These are phyloP conservation scores for Glandiceps talaboti DNA, from an alignment of 53 echinoderm and acorn worm genomes.

Conservation along the genomic window DNA sequence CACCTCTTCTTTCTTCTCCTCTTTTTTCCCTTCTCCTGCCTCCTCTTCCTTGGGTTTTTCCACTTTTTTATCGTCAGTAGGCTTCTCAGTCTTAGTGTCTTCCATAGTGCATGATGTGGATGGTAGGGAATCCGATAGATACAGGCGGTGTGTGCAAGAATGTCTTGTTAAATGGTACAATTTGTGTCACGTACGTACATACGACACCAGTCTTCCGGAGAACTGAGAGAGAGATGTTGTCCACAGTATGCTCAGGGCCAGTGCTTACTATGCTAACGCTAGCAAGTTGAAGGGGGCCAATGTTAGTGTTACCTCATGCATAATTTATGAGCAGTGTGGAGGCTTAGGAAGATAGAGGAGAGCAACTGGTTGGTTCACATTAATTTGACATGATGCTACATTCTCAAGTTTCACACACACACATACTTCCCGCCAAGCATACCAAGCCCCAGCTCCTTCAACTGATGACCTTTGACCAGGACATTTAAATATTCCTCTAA, in stretches of 20 bases:
- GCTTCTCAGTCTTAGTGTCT: background rate
- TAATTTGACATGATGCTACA: background rate
- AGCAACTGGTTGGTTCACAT: background rate
- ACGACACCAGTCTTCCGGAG: background rate
- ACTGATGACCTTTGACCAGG: background rate
- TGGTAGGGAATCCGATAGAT: background rate
- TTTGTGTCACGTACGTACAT: background rate
- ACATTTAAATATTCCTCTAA: background rate
- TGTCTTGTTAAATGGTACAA: too few species aligned
- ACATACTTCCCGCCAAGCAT: background rate
- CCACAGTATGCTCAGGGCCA: background rate
- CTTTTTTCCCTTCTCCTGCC: background rate
- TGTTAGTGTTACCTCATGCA: background rate
- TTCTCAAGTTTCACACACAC: background rate
- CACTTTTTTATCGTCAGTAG: background rate
- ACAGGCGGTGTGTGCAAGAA: background rate
- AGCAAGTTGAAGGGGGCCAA: background rate
- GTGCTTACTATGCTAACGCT: background rate
- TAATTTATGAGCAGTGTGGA: background rate
- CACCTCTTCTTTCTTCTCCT: background rate
- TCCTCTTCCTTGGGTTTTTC: background rate
- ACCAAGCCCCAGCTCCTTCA: background rate
- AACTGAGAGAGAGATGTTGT: background rate
- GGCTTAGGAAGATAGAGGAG: background rate
- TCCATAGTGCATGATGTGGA: background rate